phyloP scores from a whole-genome alignment of 2,113 vertebrate genomes.

The Lepisosteus osseus region DNA sequence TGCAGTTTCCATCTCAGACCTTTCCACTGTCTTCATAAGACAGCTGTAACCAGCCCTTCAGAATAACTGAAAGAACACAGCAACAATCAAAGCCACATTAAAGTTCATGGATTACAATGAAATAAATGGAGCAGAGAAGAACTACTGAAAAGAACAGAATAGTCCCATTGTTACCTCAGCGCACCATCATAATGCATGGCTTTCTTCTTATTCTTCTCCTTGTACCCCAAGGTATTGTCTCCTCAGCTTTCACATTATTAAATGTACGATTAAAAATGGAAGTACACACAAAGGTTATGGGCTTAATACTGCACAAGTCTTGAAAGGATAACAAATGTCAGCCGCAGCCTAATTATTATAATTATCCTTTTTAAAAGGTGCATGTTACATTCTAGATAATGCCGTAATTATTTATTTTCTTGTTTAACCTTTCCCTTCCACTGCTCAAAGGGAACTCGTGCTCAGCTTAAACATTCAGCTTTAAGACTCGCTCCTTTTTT shows the following conservation, averaged over 20 bases:
- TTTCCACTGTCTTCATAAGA: too few species aligned
- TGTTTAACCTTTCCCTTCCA: slow-evolving; percentile 34
- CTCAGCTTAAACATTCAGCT: too few species aligned
- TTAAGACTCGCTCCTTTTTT: too few species aligned
- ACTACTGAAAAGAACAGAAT: too few species aligned
- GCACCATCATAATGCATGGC: slow-evolving; percentile 23
- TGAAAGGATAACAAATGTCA: slow-evolving; percentile 29
- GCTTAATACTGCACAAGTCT: slow-evolving; percentile 34
- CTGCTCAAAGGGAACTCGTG: too few species aligned
- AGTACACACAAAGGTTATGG: slow-evolving; percentile 33
- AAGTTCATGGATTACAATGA: too few species aligned
- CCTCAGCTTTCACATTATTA: slow-evolving; percentile 1
- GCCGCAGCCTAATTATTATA: slow-evolving; percentile 37
- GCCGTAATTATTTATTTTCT: slow-evolving; percentile 14
- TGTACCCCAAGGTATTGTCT: slow-evolving; percentile 8
- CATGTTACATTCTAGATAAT: slow-evolving; percentile 13
- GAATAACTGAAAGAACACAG: slow-evolving; percentile 4
- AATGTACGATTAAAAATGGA: slow-evolving; percentile 32
- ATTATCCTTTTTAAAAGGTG: slow-evolving; percentile 18
- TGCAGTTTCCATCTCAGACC: too few species aligned
- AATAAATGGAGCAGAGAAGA: too few species aligned
- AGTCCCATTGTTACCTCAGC: too few species aligned
- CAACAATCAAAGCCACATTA: neutral
- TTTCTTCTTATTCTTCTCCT: slow-evolving; percentile 8
- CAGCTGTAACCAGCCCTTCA: neutral